These are phyloP conservation scores for Didymodactylos carnosus DNA, from an alignment of 2,888 invertebrate species.

Conservation along the genomic window DNA sequence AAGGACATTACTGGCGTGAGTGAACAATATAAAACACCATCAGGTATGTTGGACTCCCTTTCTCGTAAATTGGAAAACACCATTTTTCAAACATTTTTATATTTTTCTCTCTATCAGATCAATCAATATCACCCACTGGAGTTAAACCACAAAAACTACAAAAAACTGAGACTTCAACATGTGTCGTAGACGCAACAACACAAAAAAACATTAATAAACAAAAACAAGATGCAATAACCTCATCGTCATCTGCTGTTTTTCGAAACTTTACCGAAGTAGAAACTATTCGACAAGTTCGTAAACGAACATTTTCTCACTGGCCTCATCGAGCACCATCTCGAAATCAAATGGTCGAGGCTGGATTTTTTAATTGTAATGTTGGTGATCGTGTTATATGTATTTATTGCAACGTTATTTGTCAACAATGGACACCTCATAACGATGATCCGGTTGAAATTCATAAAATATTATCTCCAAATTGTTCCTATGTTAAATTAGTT, in stretches of 20 bases:
- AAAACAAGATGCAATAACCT: too few relatives aligned
- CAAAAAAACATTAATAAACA: too few relatives aligned
- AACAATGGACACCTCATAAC: neutral
- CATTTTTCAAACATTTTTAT: too few relatives aligned
- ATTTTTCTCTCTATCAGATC: neutral
- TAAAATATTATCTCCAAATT: neutral
- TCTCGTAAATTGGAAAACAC: too few relatives aligned
- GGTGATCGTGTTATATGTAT: neutral
- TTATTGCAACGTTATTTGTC: neutral
- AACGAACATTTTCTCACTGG: neutral
- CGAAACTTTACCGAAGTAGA: neutral
- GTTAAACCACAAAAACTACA: neutral
- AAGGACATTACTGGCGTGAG: too few relatives aligned
- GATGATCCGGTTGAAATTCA: neutral
- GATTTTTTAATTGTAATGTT: neutral
- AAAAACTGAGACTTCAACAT: too few relatives aligned
- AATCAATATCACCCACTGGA: neutral
- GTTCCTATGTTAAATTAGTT: neutral
- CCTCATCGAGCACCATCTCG: neutral
- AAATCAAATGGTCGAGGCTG: neutral
- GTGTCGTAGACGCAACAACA: too few relatives aligned
- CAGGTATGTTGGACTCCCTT: too few relatives aligned
- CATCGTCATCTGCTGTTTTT: too few relatives aligned
- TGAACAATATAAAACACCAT: too few relatives aligned
- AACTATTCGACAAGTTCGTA: neutral